These are phyloP conservation scores for Eremophila alpestris DNA, from an alignment of 2,797 vertebrate genomes.

Conservation along the genomic window DNA sequence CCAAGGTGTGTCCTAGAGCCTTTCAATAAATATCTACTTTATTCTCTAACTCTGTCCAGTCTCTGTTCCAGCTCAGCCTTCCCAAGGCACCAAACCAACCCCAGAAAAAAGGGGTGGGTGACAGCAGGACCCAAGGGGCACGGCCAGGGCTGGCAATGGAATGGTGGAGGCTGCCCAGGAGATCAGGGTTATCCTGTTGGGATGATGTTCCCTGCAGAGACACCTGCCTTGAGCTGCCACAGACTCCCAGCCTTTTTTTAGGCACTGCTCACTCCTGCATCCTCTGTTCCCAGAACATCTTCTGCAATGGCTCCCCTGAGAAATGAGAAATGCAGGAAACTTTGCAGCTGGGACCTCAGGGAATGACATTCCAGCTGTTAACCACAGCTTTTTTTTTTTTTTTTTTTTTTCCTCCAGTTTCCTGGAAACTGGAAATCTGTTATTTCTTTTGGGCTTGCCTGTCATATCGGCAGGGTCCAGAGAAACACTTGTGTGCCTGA, in stretches of 20 bases:
- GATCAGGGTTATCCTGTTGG: fast-evolving
- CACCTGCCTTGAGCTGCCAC: not conserved
- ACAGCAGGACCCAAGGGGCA: not conserved
- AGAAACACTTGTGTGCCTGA: not conserved
- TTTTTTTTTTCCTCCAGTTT: not conserved
- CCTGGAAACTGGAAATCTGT: not conserved
- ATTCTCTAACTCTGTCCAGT: too few relatives aligned
- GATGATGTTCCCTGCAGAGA: not conserved
- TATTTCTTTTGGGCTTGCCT: not conserved
- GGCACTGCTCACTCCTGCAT: not conserved
- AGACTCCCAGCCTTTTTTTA: too few relatives aligned
- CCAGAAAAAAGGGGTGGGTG: too few relatives aligned
- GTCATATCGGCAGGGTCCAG: not conserved
- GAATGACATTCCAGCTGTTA: not conserved
- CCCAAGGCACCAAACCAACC: too few relatives aligned
- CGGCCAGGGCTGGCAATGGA: not conserved
- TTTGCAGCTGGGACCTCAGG: not conserved
- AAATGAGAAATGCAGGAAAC: not conserved
- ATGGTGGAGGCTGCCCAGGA: not conserved
- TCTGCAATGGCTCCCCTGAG: not conserved
- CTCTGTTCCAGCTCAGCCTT: too few relatives aligned
- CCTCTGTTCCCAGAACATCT: not conserved
- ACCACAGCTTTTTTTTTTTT: not conserved
- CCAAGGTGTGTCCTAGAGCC: too few relatives aligned
- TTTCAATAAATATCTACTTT: too few relatives aligned